Conservation (phyloP, 2,113 vertebrate species). For the Tyto alba region DNA sequence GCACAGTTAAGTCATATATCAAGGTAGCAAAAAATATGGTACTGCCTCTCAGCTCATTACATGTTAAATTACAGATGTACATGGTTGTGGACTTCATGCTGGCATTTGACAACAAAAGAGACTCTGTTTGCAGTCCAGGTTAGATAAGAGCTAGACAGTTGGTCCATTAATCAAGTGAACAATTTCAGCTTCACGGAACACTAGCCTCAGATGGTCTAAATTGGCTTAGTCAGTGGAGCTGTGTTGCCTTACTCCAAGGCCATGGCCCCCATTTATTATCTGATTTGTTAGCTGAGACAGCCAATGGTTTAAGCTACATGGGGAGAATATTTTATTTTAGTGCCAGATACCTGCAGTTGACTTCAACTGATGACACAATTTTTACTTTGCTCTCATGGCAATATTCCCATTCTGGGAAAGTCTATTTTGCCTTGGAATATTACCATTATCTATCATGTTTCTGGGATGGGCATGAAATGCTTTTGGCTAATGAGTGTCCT, state of each 20-base stretch:
- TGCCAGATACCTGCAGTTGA: not conserved
- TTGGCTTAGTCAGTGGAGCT: not conserved
- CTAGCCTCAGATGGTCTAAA: conserved; percentile 11
- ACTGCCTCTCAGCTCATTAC: not conserved
- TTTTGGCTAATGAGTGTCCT: not conserved
- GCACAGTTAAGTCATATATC: not conserved
- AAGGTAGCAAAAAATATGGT: not conserved
- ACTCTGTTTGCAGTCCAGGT: not conserved
- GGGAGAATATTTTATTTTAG: not conserved
- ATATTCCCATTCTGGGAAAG: not conserved
- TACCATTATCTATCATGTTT: not conserved
- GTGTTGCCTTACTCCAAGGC: not conserved
- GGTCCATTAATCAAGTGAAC: conserved; percentile 44
- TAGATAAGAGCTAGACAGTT: conserved; percentile 28
- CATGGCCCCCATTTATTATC: not conserved
- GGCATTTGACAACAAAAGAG: not conserved
- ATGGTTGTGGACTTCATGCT: not conserved
- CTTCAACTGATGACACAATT: not conserved
- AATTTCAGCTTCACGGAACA: not conserved
- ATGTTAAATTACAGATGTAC: not conserved
- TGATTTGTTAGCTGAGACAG: not conserved
- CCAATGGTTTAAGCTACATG: not conserved
- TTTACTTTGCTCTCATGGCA: not conserved
- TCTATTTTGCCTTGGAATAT: not conserved
- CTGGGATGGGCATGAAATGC: not conserved